phyloP scores from a whole-genome alignment of 2,113 vertebrate species.

The Cebidichthys violaceus region DNA sequence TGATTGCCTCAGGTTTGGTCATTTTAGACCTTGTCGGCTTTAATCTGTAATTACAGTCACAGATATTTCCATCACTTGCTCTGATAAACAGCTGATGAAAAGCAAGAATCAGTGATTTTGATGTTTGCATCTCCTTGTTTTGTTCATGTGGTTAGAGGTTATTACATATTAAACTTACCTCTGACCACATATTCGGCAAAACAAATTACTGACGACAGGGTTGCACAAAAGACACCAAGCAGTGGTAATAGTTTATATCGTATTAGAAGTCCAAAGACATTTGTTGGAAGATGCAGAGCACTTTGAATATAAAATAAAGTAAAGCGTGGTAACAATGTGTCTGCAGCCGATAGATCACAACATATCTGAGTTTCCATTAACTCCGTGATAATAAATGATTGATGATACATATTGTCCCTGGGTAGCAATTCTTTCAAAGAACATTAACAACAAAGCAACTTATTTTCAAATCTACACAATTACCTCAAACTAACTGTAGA shows the following conservation, averaged over 20 bases:
- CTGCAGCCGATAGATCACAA: no score
- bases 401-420: not conserved
- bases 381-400: not conserved
- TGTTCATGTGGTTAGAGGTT: not conserved
- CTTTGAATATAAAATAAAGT: no score
- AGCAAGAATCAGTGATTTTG: not conserved
- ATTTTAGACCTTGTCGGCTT: constrained; percentile 2
- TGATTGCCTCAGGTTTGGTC: no score
- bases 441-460: not conserved
- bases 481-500: not conserved
- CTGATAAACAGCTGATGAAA: not conserved
- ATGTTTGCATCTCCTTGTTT: not conserved
- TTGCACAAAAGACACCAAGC: no score
- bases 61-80: not conserved
- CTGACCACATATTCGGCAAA: no score
- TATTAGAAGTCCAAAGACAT: no score
- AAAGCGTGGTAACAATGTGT: no score
- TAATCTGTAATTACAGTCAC: not conserved
- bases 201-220: no score
- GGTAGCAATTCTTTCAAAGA: not conserved
- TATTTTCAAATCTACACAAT: not conserved
- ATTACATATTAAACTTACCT: no score
- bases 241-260: no score
- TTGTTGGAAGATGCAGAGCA: no score
- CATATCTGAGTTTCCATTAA: no score